Base-by-base conservation (phyloP, 30 jellyfish, hydroid and myxozoan genomes). In the Aurelia coerulea region DNA sequence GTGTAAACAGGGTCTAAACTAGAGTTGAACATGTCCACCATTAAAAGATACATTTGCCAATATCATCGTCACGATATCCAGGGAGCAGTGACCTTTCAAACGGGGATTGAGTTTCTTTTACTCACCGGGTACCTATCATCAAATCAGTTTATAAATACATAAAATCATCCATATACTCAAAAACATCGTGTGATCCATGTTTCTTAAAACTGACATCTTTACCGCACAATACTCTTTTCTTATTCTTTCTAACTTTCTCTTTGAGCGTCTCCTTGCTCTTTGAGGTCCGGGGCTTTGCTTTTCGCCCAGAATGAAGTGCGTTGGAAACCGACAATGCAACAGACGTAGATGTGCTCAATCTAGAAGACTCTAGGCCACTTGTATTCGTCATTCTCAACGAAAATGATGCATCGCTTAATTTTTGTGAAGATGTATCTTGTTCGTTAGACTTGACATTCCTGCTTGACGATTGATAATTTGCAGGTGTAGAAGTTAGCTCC, bases 221-320 rank as follows among this genome's bases (percentile, higher is more conserved):
- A 23, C 70, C 35, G 35, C 70, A 17, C 9, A 23, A 60, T 5
- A 60, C 10, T 60, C 70, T 60, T 23, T 60, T 60, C 13, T n/a
- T 17, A 13, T 7, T 35, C 16, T 1, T 29, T 32, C 7, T 35
- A 33, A 56, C 16, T 70, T 32, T 70, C 62, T 51, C 62, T 7
- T 70, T n/a, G 1, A 0, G 64, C 39, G 9, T 16, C 18, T 49
- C 46, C 10, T 46, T 35, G 29, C 8, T 41, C 49, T 34, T 16
- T 66, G 71, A 8, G 6, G 17, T 15, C 69, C 73, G 54, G 23
- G 46, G 2, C 50, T 13, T 46, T 18, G 18, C 31, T n/a, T 50
- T 74, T 3, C 70, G 84, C 9, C 74, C 51, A 11, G 90, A 65
- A 17, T 34, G 83, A 49, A 63, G 58, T 7, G 89, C 89, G 9